Conservation (phyloP, 2,888 invertebrate species). For the Pardosa pseudoannulata region DNA sequence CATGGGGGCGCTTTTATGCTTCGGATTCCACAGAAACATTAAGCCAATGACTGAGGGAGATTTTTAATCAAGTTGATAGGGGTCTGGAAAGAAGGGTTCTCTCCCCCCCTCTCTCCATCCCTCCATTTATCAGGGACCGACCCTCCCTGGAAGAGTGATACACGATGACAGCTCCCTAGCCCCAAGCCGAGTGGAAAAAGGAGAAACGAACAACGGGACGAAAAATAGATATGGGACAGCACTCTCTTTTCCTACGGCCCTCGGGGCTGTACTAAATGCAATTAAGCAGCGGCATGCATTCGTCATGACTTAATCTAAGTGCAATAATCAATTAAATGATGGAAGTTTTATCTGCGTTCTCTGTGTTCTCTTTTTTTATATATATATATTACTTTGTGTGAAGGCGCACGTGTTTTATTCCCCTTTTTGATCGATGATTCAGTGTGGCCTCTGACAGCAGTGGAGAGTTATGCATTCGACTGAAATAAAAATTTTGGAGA, state of each 20-base stretch:
- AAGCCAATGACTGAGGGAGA: slow-evolving; percentile 71
- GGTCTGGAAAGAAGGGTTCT: slow-evolving; percentile 18
- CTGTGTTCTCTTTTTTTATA: not conserved
- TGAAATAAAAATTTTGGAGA: no score
- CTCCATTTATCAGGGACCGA: slow-evolving; percentile 56
- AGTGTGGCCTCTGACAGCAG: not conserved
- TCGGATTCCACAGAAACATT: slow-evolving; percentile 68
- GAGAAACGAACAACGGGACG: slow-evolving; percentile 38
- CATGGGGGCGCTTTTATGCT: slow-evolving; percentile 51
- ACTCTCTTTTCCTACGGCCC: slow-evolving; percentile 54
- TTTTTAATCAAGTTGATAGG: slow-evolving; percentile 72
- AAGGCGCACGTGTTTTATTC: not conserved
- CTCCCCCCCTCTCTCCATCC: slow-evolving; percentile 15
- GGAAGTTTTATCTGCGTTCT: slow-evolving; percentile 24
- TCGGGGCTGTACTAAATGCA: slow-evolving; percentile 51
- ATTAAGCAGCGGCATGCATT: slow-evolving; percentile 50
- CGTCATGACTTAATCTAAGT: slow-evolving; percentile 69
- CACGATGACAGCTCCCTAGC: slow-evolving; percentile 63
- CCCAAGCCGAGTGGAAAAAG: slow-evolving; percentile 60
- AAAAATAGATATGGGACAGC: slow-evolving; percentile 55
- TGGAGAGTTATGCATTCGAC: no score
- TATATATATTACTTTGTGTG: no score
- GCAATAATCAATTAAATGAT: slow-evolving; percentile 68
- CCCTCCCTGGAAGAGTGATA: slow-evolving; percentile 57
- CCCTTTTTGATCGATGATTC: slow-evolving; percentile 5